Percentiles rank a stretch among this genome's conserved stretches.
Conservation (phyloP, 2,888 invertebrate species). For the Brachylomia viminalis region DNA sequence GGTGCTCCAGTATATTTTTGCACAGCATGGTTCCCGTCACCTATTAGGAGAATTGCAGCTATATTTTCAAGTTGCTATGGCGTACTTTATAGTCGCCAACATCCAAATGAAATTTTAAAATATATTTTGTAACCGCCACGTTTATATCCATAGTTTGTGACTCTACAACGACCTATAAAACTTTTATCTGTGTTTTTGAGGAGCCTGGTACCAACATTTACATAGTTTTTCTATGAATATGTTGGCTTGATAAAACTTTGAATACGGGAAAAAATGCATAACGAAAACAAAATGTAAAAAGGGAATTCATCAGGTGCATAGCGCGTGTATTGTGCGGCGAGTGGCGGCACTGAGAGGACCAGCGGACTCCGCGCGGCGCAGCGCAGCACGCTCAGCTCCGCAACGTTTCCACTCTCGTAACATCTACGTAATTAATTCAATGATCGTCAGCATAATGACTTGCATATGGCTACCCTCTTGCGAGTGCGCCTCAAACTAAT, state of each 20-base stretch:
- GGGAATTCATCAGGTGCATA: constrained; percentile 60
- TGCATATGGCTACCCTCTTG: constrained; percentile 84
- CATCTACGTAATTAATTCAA: constrained; percentile 88
- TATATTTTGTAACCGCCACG: constrained; percentile 54
- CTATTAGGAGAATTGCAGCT: constrained; percentile 53
- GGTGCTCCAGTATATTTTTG: constrained; percentile 51
- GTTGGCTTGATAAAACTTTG: constrained; percentile 48
- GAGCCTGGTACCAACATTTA: constrained; percentile 60
- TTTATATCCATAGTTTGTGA: constrained; percentile 58
- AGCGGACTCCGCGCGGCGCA: constrained; percentile 40
- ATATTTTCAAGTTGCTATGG: constrained; percentile 51
- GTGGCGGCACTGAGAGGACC: constrained; percentile 46
- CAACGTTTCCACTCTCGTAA: constrained; percentile 80
- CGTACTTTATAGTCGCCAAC: constrained; percentile 51
- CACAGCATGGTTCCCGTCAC: constrained; percentile 57
- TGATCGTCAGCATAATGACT: constrained; percentile 89
- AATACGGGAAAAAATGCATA: constrained; percentile 56
- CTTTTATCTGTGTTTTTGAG: constrained; percentile 61
- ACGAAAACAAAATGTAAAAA: constrained; percentile 61
- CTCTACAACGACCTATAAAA: constrained; percentile 62
- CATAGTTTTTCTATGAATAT: constrained; percentile 66
- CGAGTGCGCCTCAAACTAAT: constrained; percentile 83
- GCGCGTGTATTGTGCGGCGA: constrained; percentile 64
- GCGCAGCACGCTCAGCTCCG: constrained; percentile 57
- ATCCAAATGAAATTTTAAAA: constrained; percentile 57